These are phyloP conservation scores for Camarhynchus parvulus DNA, from an alignment of 2,113 vertebrate genomes.

Conservation along the genomic window DNA sequence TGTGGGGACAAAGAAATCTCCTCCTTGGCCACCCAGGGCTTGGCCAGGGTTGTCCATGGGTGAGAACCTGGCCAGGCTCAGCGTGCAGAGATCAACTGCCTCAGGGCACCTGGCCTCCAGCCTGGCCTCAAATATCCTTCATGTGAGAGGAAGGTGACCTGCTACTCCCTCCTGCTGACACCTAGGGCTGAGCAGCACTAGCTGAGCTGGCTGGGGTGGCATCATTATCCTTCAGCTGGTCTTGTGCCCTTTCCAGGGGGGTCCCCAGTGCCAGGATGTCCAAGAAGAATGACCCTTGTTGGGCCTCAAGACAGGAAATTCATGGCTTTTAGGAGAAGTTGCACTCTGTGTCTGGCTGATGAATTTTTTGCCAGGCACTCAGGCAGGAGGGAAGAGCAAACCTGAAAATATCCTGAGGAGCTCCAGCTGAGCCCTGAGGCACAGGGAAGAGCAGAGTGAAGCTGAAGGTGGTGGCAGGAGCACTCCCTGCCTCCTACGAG, in stretches of 20 bases:
- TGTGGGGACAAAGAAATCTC: not conserved
- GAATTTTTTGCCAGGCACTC: not conserved
- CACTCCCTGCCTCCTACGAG: not conserved
- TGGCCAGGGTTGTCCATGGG: not conserved
- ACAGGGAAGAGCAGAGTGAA: not conserved
- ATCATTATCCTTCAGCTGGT: not conserved
- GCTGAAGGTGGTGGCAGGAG: not conserved
- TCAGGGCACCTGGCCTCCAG: not conserved
- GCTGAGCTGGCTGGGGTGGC: not conserved
- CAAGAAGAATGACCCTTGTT: not conserved
- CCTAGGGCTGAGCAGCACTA: not conserved
- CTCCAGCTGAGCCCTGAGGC: not conserved
- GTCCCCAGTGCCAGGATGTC: not conserved
- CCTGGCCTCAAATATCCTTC: not conserved
- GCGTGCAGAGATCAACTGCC: not conserved
- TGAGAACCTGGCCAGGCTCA: not conserved
- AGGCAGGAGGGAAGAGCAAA: not conserved
- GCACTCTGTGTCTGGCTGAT: not conserved
- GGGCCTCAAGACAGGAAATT: not conserved
- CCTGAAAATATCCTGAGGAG: not conserved
- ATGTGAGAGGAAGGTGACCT: accelerated
- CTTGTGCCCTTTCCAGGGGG: not conserved
- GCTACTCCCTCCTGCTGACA: not conserved
- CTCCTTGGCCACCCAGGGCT: not conserved
- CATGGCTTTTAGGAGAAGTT: not conserved